Evolutionary conservation across 2,888 invertebrate genomes (phyloP).

Genomic region (Parascotia fuliginaria): DNA sequence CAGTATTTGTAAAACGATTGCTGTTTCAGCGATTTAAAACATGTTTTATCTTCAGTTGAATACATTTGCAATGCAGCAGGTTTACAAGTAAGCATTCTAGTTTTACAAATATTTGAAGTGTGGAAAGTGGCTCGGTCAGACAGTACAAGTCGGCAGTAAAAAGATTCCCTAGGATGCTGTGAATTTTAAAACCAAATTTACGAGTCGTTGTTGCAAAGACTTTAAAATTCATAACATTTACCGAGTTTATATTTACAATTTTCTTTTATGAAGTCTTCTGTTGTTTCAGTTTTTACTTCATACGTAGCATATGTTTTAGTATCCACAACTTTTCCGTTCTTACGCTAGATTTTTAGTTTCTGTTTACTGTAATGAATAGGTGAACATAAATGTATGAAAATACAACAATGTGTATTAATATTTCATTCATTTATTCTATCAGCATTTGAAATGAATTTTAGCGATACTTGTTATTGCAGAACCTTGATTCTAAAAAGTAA

Average conservation of each 20-base stretch:
- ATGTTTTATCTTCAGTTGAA: constrained; percentile 23
- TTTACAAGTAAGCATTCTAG: constrained; percentile 17
- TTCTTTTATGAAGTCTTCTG: constrained; percentile 2
- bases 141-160: constrained; percentile 5
- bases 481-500: too few species aligned
- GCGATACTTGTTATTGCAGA: too few species aligned
- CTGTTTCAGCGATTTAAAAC: constrained; percentile 23
- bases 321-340: neutral
- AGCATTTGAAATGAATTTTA: constrained; percentile 3
- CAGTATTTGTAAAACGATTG: constrained; percentile 20
- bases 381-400: constrained; percentile 8
- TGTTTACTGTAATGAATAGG: neutral
- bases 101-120: constrained; percentile 33
- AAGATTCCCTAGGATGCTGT: constrained; percentile 21
- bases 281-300: neutral
- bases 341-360: too few species aligned
- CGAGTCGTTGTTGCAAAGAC: constrained; percentile 33
- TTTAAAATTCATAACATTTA: constrained; percentile 37
- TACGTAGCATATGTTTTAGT: constrained; percentile 9
- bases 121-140: constrained; percentile 14
- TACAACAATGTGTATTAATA: constrained; percentile 11
- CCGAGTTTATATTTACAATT: constrained; percentile 15
- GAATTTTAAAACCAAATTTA: constrained; percentile 41
- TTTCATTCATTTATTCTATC: constrained; percentile 12
- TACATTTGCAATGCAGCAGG: constrained; percentile 30